phyloP scores from a whole-genome alignment of 2,888 invertebrate genomes.

The Himalopsyche anomala region DNA sequence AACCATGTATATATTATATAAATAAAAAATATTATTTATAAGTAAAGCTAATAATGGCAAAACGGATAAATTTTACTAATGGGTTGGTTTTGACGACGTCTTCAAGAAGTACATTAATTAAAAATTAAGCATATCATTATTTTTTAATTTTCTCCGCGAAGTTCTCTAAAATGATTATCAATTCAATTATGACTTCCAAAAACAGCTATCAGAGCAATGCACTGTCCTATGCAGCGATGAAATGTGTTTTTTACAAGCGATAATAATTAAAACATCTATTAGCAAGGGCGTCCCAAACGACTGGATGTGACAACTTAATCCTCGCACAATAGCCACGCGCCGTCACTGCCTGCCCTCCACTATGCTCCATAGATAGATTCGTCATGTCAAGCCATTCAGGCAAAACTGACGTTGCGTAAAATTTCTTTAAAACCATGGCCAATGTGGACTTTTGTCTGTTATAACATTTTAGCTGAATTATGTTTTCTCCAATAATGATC shows the following conservation, averaged over 20 bases:
- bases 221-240: constrained; percentile 46
- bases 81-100: no score
- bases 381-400: neutral
- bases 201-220: neutral
- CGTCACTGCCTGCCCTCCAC: constrained; percentile 45
- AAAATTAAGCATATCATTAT: no score
- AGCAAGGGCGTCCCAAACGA: constrained; percentile 42
- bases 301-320: constrained; percentile 65
- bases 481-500: no score
- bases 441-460: neutral
- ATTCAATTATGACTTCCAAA: no score
- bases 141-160: no score
- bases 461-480: neutral
- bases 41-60: no score
- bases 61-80: no score
- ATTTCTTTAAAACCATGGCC: constrained; percentile 16
- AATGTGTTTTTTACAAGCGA: constrained; percentile 41
- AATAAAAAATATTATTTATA: no score
- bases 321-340: constrained; percentile 63
- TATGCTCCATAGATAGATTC: constrained; percentile 35
- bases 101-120: no score
- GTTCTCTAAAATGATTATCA: no score
- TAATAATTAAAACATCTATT: constrained; percentile 64
- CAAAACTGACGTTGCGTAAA: neutral
- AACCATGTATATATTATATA: no score